Base-by-base conservation (phyloP, 2,888 invertebrate genomes). In the Coremacera marginata region DNA sequence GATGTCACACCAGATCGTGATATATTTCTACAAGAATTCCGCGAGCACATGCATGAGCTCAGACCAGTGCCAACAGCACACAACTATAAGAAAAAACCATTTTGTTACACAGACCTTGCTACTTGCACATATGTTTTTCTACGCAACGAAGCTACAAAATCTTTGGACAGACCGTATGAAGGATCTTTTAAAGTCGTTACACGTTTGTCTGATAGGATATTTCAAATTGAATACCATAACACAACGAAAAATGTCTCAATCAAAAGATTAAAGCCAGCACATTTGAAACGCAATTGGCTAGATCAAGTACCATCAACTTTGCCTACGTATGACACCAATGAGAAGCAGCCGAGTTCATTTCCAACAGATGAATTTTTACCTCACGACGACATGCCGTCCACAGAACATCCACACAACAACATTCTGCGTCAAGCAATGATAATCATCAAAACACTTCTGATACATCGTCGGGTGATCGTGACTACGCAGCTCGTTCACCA, bases 81-180 rank as follows among this genome's bases (percentile, higher is more conserved):
- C 44, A 70, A 78, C 34, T 52, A 27, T 55, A 62, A 55, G 34
- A 68, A 31, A 16, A 68, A 70, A 55, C 25, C 77, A 4, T 76
- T 79, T 22, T 74, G 77, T 49, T 55, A 55, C 25, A 63, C 65
- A 27, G 70, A 77, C 5, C 72, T 80, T 5, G 52, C 31, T 44
- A 74, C 63, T 49, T 78, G 62, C 5, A 70, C 71, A 0, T 76
- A 76, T 19, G 77, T 77, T 55, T 80, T 80, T 19, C 55, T 77
- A 0, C 76, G 63, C 8, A 70, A 71, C 5, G 75, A 78, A 57
- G 49, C 27, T 22, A 60, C 70, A 19, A 4, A 57, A 70, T 57
- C 76, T 51, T 52, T 76, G 7, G 76, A 76, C 51, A 31, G 52
- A 62, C 76, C 68, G 16, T 80, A 77, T 70, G 52, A 71, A 62